phyloP scores from a whole-genome alignment of 2,797 vertebrate species.

The Tiaroga cobitis region DNA sequence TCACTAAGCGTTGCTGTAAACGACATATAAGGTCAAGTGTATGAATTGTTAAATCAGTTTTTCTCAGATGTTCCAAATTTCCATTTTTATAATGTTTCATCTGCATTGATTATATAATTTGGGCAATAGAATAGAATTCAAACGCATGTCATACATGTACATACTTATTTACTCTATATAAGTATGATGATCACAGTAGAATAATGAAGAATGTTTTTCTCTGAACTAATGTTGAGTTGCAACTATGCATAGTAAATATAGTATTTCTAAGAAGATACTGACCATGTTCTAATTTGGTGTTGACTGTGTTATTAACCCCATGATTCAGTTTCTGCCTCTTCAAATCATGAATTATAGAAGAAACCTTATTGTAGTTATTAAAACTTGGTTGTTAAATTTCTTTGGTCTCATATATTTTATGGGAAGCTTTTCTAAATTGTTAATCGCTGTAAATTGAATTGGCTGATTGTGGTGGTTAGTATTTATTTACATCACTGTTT shows the following conservation, averaged over 20 bases:
- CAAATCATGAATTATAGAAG: neutral
- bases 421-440: neutral
- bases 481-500: neutral
- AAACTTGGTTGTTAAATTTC: neutral
- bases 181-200: neutral
- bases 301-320: neutral
- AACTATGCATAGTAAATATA: neutral
- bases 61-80: neutral
- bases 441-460: neutral
- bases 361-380: neutral
- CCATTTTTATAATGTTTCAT: neutral
- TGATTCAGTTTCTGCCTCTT: neutral
- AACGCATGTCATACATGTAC: neutral
- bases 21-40: neutral
- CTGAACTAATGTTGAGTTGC: neutral
- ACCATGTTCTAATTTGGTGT: neutral
- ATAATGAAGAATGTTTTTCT: constrained; percentile 3
- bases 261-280: neutral
- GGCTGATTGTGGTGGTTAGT: neutral
- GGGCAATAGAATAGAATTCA: neutral
- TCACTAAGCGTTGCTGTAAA: neutral
- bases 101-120: neutral
- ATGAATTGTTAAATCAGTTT: neutral
- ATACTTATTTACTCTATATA: constrained; percentile 1
- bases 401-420: neutral